Percentiles rank a stretch among this genome's conserved stretches.
These are phyloP conservation scores for Hippolais icterina DNA, from an alignment of 2,113 vertebrate species.

Conservation along the genomic window DNA sequence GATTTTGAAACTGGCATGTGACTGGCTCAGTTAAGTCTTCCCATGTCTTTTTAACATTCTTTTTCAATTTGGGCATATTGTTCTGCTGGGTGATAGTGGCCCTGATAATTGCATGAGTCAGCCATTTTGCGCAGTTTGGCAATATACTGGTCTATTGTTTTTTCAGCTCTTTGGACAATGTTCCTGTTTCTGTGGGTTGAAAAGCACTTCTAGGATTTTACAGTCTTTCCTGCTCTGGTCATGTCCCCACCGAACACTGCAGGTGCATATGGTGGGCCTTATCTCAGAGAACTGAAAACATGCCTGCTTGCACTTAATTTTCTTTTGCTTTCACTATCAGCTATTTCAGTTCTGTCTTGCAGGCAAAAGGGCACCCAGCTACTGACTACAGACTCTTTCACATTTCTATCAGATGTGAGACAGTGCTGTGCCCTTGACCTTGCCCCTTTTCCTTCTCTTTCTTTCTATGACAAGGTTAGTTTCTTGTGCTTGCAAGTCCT, in stretches of 20 bases:
- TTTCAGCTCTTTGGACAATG: not conserved
- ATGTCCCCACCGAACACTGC: not conserved
- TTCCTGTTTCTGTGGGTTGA: constrained; percentile 20
- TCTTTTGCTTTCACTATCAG: not conserved
- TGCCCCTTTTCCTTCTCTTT: not conserved
- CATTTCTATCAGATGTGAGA: not conserved
- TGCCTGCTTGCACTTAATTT: not conserved
- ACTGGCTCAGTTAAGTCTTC: constrained; percentile 52
- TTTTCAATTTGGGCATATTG: constrained; percentile 65
- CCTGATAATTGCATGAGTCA: constrained; percentile 57
- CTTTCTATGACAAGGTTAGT: not conserved
- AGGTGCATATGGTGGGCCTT: not conserved
- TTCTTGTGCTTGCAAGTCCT: not conserved
- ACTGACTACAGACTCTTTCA: not conserved
- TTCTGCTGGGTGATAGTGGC: constrained; percentile 59
- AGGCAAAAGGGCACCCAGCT: not conserved
- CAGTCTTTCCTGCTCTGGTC: not conserved
- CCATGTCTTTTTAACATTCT: constrained; percentile 59
- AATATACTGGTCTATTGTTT: constrained; percentile 45
- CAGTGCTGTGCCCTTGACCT: not conserved
- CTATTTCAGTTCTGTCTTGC: not conserved
- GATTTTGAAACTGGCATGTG: constrained; percentile 56
- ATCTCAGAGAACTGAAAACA: not conserved
- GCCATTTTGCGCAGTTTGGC: constrained; percentile 63
- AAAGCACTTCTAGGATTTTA: constrained; percentile 58